Percentiles rank a stretch among this genome's conserved stretches.
phyloP scores from a whole-genome alignment of 2,797 vertebrate genomes.

The Lagocephalus sceleratus region DNA sequence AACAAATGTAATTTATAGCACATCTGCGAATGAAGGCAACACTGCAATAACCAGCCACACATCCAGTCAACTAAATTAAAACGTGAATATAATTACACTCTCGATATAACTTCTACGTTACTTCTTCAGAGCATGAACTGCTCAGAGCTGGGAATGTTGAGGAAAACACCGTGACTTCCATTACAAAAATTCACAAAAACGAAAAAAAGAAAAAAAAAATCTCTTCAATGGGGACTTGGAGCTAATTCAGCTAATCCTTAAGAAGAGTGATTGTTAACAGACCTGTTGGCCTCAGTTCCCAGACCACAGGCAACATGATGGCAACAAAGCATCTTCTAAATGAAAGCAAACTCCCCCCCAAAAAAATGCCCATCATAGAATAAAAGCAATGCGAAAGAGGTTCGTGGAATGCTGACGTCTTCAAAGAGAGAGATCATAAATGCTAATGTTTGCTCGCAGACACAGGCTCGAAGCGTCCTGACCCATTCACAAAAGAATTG shows the following conservation, averaged over 20 bases:
- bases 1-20: too few relatives aligned
- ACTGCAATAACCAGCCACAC: too few relatives aligned
- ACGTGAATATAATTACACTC: too few relatives aligned
- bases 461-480: constrained; percentile 65
- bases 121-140: too few relatives aligned
- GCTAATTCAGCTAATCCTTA: constrained; percentile 50
- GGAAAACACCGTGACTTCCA: constrained; percentile 60
- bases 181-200: constrained; percentile 61
- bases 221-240: constrained; percentile 46
- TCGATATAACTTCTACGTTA: too few relatives aligned
- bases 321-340: constrained; percentile 65
- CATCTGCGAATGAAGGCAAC: too few relatives aligned
- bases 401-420: constrained; percentile 43
- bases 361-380: constrained; percentile 59
- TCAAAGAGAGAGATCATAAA: constrained; percentile 58
- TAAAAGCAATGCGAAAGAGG: constrained; percentile 39
- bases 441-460: constrained; percentile 65
- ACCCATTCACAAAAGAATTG: constrained; percentile 72
- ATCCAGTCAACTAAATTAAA: too few relatives aligned
- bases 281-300: constrained; percentile 63
- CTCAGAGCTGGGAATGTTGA: constrained; percentile 11
- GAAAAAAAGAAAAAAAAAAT: constrained; percentile 22
- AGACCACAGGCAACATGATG: constrained; percentile 57
- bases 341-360: constrained; percentile 55
- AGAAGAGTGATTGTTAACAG: constrained; percentile 68